Percentiles rank a stretch among this genome's conserved stretches.
These are phyloP conservation scores for Lethocerus indicus DNA, from an alignment of 1,140 invertebrate genomes.

Conservation along the genomic window DNA sequence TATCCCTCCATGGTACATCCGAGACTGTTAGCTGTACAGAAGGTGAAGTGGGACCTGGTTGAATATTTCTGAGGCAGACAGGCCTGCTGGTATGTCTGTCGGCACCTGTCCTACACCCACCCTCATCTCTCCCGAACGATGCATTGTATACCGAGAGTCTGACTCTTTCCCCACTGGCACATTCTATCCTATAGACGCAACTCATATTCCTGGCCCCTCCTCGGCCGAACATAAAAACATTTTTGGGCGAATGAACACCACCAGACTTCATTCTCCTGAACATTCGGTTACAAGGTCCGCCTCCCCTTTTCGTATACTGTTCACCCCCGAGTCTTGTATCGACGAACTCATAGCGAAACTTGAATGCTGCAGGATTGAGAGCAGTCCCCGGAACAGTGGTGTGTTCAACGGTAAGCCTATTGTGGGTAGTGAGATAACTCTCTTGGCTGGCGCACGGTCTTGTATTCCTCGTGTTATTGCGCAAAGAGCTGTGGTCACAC, in stretches of 20 bases:
- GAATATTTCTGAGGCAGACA: conserved; percentile 18
- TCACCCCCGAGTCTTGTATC: conserved; percentile 57
- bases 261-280: conserved; percentile 33
- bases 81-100: conserved; percentile 44
- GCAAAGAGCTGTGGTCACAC: conserved; percentile 62
- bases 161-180: conserved; percentile 39
- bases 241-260: conserved; percentile 45
- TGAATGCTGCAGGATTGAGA: conserved; percentile 25
- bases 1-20: conserved; percentile 41
- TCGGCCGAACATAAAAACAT: conserved; percentile 63
- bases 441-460: conserved; percentile 57
- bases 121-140: conserved; percentile 47
- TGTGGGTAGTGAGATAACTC: conserved; percentile 54
- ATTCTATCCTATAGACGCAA: conserved; percentile 56
- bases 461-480: conserved; percentile 51
- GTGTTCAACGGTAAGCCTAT: conserved; percentile 19
- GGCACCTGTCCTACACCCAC: conserved; percentile 41
- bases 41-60: no score
- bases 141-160: conserved; percentile 50
- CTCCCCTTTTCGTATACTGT: conserved; percentile 20
- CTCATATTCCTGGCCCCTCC: conserved; percentile 56
- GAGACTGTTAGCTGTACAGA: conserved; percentile 35
- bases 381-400: conserved; percentile 28
- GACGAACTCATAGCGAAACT: conserved; percentile 58
- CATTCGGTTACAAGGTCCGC: conserved; percentile 25